Evolutionary conservation across 1,140 invertebrate genomes (phyloP).

Genomic region (Ceratina calcarata): DNA sequence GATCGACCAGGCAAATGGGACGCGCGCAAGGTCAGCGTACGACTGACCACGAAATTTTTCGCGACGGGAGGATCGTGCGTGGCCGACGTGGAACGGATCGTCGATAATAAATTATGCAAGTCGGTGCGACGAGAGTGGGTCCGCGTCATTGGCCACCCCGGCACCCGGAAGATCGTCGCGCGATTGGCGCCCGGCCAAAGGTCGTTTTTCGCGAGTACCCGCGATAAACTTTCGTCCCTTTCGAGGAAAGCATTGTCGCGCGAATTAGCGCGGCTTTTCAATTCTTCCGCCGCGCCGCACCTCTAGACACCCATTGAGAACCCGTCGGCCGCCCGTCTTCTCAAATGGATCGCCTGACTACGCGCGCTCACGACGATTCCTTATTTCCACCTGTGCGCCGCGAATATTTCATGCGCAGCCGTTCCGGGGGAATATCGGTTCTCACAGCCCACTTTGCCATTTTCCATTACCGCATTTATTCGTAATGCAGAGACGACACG

Average conservation of each 20-base stretch:
- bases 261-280: constrained; percentile 50
- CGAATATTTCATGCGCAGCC: constrained; percentile 16
- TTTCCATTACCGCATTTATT: not conserved
- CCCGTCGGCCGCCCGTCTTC: not conserved
- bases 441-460: not conserved
- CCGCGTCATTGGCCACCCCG: constrained; percentile 66
- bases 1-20: not conserved
- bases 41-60: not conserved
- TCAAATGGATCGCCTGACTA: constrained; percentile 8
- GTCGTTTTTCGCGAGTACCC: constrained; percentile 70
- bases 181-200: constrained; percentile 72
- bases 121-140: constrained; percentile 56
- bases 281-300: constrained; percentile 25
- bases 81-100: constrained; percentile 20
- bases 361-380: not conserved
- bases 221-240: constrained; percentile 53
- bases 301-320: constrained; percentile 12
- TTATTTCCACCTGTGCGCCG: constrained; percentile 15
- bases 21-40: constrained; percentile 17
- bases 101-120: constrained; percentile 73
- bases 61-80: not conserved
- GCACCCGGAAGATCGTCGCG: constrained; percentile 64
- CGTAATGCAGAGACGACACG: not conserved
- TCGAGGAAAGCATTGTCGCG: constrained; percentile 27
- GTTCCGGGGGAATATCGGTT: not conserved